Evolutionary conservation across 2,888 invertebrate genomes (phyloP), one percentile per base, ranked within the genome.

Genomic region (Diaphora mendica): DNA sequence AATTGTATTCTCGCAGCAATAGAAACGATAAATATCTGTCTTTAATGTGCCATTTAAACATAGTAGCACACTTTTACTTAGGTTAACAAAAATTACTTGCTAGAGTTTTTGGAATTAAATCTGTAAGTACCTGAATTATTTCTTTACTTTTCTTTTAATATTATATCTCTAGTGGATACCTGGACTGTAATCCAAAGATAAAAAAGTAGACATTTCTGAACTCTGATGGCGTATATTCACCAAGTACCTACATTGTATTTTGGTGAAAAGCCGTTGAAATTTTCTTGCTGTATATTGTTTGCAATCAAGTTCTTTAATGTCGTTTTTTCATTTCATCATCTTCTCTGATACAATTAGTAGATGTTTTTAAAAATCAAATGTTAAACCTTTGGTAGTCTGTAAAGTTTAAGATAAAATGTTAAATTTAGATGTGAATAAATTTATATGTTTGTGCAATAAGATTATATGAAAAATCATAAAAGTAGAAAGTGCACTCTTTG

Each of bases 141-240:
- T 77, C 72, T 78, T 55, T 77, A 66, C 71, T 76, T 74, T 80
- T 77, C 77, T 77, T 79, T 78, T 72, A 59, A 82, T 78, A 69
- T 82, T 74, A 80, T 74, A 75, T 83, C 81, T 86, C 80, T 86
- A 88, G 84, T 83, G 78, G 82, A 87, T 86, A 87, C 85, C 80
- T 87, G 81, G 86, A 87, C 83, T 79, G 80, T 84, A 88, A 85
- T 86, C 91, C 91, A 92, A 92, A 91, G 91, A 91, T 91, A 87
- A 85, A 78, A 85, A 64, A 84, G 82, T 89, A 89, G 88, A 82
- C 88, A 84, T 79, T 85, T 85, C 81, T 81, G 74, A 82, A 85
- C 82, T 79, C 69, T 82, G 75, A 74, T 66, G 30, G 30, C 39
- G 39, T 64, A 42, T 68, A 68, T 66, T 65, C 42, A 64, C 51